Conservation (phyloP, 2,113 vertebrate genomes). For the Neoarius graeffei region DNA sequence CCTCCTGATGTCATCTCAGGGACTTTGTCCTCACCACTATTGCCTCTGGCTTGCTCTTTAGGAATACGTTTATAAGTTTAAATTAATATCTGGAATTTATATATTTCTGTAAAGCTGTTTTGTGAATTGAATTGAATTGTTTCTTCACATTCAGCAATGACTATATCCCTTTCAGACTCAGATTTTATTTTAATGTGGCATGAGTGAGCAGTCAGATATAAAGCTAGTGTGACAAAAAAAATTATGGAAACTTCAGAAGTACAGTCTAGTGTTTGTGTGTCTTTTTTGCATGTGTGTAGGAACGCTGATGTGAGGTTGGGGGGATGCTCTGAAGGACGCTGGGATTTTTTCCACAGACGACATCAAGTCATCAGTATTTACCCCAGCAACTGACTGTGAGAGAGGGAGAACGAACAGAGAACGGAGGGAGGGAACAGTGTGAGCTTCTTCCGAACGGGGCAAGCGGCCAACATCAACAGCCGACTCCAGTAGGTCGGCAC, state of each 20-base stretch:
- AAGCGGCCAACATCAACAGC: conserved; percentile 88
- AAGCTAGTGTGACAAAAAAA: neutral
- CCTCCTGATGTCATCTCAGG: too few species aligned
- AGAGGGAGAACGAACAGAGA: conserved; percentile 43
- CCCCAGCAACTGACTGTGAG: conserved; percentile 66
- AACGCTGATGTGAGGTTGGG: conserved; percentile 41
- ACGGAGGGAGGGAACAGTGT: conserved; percentile 26
- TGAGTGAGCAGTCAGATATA: neutral
- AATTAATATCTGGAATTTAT: too few species aligned
- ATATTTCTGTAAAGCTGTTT: too few species aligned
- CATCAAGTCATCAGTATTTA: conserved; percentile 84
- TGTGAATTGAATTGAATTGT: too few species aligned
- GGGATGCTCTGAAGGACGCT: conserved; percentile 35
- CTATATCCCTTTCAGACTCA: neutral
- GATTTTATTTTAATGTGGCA: neutral
- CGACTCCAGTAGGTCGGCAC: conserved; percentile 94
- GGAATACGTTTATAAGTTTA: too few species aligned
- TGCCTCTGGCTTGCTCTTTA: too few species aligned
- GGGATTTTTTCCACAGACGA: conserved; percentile 72
- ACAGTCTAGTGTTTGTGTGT: neutral
- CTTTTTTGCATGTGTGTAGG: conserved; percentile 18
- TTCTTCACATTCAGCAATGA: neutral
- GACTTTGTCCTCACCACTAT: too few species aligned
- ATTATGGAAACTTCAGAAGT: conserved; percentile 9
- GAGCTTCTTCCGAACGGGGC: conserved; percentile 79